Base-by-base conservation (phyloP, 64 coral and sea anemone genomes). In the Hydrozoanthus tunicans region DNA sequence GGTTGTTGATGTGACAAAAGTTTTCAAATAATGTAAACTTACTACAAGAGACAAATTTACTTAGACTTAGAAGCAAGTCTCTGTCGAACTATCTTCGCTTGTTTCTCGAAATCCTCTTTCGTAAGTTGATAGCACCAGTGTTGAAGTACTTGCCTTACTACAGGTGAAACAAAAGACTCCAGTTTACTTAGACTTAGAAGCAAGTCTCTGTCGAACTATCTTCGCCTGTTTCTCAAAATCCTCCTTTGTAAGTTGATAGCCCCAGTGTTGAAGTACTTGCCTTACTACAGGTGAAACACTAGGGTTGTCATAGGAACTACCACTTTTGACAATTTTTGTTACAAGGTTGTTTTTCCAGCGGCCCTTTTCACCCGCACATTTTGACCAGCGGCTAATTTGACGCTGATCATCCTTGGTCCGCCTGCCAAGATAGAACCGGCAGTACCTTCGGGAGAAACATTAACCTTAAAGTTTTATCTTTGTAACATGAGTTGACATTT, bases 321-420 rank as follows among this genome's bases (percentile, higher is more conserved):
- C 95, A 59, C 90, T 96, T 7, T 79, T 76, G 6, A 96, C 95
- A 77, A 93, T 78, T 32, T 96, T 96, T 32, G 95, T 77, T 9
- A 96, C 89, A 15, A 96, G 95, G 71, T 96, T 96, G 67, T 96
- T 96, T 72, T 86, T 80, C 95, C 95, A 96, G 11, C 95, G 82
- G 2, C 95, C 95, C 56, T 96, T 96, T 58, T 91, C 92, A 6
- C 95, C 95, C 15, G 95, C 83, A 94, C 92, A 96, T 61, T 72
- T 88, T 73, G 80, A 84, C 95, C 95, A 96, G 77, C 95, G 92
- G 70, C 84, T 83, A 55, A 96, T 79, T 61, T 96, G 95, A 25
- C 95, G 89, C 27, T 43, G 75, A 12, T 96, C 95, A 71, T 96
- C 95, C 63, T 96, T 70, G n/a, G 92, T 94, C 6, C 92, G 81